Evolutionary conservation across 2,888 invertebrate genomes (phyloP).

Genomic region (Phorcus lineatus): DNA sequence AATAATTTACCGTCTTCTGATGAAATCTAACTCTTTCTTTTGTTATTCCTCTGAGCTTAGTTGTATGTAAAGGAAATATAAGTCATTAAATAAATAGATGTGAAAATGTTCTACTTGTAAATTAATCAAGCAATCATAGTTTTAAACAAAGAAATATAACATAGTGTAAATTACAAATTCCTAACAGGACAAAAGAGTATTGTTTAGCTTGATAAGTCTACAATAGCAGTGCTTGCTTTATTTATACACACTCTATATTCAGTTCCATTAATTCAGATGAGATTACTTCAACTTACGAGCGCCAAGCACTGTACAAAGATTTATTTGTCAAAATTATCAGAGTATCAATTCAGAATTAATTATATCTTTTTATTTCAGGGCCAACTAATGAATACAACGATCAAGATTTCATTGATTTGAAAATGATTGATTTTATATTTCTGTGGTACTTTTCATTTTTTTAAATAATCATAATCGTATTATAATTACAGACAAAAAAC

Average conservation of each 20-base stretch:
- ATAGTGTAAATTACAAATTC: background rate
- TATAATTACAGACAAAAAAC: too few relatives aligned
- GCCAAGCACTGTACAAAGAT: background rate
- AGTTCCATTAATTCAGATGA: background rate
- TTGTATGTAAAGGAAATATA: background rate
- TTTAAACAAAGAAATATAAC: background rate
- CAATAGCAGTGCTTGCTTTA: background rate
- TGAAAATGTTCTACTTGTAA: background rate
- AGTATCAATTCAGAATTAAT: background rate
- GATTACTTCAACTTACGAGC: too few relatives aligned
- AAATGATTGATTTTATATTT: background rate
- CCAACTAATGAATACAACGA: background rate
- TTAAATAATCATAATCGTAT: too few relatives aligned
- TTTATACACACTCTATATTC: background rate
- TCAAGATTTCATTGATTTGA: background rate
- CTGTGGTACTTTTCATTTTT: background rate
- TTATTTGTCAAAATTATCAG: background rate
- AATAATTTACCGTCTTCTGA: too few relatives aligned
- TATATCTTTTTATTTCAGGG: slow-evolving; percentile 20
- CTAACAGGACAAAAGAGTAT: background rate
- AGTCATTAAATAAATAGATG: background rate
- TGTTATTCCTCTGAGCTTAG: background rate
- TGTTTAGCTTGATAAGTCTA: background rate
- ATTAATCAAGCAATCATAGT: background rate
- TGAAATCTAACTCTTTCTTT: too few relatives aligned